Evolutionary conservation across 1,140 invertebrate species (phyloP).

Genomic region (Platyscapa corneri): DNA sequence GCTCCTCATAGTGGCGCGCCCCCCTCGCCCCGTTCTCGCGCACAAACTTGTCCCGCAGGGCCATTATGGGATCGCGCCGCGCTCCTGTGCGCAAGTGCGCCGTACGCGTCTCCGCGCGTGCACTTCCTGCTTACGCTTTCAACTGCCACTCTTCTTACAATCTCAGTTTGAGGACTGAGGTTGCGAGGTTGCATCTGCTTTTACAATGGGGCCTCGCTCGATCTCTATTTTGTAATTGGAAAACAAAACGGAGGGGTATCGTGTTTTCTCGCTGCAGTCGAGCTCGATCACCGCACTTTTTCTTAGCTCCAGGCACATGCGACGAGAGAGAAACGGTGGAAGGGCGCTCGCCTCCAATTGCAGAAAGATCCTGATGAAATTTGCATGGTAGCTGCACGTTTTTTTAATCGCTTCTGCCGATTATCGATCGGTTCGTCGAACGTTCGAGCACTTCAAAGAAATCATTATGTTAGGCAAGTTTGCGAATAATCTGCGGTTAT

Average conservation of each 20-base stretch:
- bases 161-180: background rate
- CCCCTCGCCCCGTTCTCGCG: too few relatives aligned
- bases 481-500: background rate
- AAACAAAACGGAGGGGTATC: background rate
- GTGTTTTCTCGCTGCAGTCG: slow-evolving; percentile 13
- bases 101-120: background rate
- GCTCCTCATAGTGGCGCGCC: background rate
- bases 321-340: background rate
- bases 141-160: slow-evolving; percentile 1
- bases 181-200: slow-evolving; percentile 21
- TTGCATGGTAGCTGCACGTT: background rate
- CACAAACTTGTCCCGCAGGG: slow-evolving; percentile 19
- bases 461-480: background rate
- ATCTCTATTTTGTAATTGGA: slow-evolving; percentile 12
- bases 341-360: background rate
- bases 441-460: background rate
- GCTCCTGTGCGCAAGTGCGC: background rate
- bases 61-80: background rate
- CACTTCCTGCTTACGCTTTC: slow-evolving; percentile 27
- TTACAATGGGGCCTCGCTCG: slow-evolving; percentile 1
- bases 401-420: background rate
- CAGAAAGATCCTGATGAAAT: background rate
- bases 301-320: too few relatives aligned
- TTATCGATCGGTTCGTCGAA: background rate
- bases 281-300: background rate